These are phyloP conservation scores for Hyppa rectilinea DNA, from an alignment of 2,888 invertebrate genomes.

Conservation along the genomic window DNA sequence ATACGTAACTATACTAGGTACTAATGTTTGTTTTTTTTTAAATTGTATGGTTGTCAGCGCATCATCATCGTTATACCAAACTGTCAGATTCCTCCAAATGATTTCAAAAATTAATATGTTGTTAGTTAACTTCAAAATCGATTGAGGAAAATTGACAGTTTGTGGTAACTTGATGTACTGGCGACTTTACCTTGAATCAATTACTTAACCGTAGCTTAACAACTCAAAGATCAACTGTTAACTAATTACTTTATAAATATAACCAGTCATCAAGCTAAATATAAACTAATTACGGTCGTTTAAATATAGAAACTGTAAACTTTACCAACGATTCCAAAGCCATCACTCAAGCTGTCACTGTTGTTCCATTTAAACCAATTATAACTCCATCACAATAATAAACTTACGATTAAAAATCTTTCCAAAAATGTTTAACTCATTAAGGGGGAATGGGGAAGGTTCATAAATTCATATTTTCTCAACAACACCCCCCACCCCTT, in stretches of 20 bases:
- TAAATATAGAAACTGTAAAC: background rate
- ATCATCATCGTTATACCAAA: no score
- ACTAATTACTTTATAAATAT: constrained; percentile 1
- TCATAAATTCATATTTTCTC: constrained; percentile 53
- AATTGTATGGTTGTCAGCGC: no score
- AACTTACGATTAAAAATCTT: constrained; percentile 50
- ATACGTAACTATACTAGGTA: no score
- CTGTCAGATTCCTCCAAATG: no score
- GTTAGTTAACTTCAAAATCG: no score
- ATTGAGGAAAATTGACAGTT: no score
- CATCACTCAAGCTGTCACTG: constrained; percentile 28
- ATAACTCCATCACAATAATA: constrained; percentile 38
- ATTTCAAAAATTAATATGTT: no score
- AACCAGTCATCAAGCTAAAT: background rate
- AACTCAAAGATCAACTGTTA: background rate
- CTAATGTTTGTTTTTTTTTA: no score
- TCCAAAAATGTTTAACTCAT: constrained; percentile 44
- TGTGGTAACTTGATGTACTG: no score
- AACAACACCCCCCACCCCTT: constrained; percentile 34
- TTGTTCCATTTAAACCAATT: constrained; percentile 38
- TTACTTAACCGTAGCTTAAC: no score
- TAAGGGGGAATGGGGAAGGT: constrained; percentile 12
- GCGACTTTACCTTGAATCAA: no score
- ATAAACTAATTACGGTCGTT: background rate
- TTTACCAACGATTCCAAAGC: background rate